Conservation (phyloP, 2,797 vertebrate genomes). For the Poecile montanus region DNA sequence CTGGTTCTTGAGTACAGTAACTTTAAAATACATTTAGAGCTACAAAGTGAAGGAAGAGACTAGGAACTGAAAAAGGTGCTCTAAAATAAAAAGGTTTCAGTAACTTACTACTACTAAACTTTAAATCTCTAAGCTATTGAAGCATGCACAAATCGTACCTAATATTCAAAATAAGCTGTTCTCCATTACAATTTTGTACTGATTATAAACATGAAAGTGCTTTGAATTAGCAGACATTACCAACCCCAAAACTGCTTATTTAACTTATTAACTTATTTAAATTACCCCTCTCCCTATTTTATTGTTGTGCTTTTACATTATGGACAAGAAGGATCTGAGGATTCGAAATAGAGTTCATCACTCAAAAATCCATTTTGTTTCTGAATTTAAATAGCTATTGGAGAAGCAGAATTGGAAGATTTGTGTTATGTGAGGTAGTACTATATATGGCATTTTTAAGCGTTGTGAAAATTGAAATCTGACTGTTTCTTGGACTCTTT, state of each 20-base stretch:
- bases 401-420: background rate
- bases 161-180: background rate
- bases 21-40: rapidly evolving
- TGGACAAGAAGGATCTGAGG: background rate
- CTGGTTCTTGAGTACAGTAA: background rate
- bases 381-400: background rate
- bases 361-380: background rate
- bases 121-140: background rate
- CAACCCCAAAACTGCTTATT: background rate
- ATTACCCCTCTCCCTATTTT: background rate
- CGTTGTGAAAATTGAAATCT: background rate
- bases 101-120: background rate
- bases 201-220: background rate
- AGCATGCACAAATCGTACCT: background rate
- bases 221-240: background rate
- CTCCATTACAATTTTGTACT: background rate
- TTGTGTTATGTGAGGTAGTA: background rate
- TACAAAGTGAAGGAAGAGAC: background rate
- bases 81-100: background rate
- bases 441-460: background rate
- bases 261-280: too few species aligned
- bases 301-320: background rate
- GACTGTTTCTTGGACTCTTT: background rate
- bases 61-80: rapidly evolving
- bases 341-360: background rate